Evolutionary conservation across 2,888 invertebrate species (phyloP).

Genomic region (Pantelozetes paolii): DNA sequence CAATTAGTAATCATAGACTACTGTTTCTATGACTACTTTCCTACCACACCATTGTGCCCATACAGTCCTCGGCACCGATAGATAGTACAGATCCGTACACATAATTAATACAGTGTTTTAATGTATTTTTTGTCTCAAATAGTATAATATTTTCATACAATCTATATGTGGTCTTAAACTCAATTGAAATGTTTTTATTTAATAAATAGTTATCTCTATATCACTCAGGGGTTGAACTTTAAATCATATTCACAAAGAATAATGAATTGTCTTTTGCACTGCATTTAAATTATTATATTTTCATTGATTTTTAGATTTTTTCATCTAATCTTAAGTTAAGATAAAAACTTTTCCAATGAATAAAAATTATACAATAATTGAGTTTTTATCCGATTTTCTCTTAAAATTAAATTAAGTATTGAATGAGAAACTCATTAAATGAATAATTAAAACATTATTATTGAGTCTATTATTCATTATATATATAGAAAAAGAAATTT

Average conservation of each 20-base stretch:
- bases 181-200: no score
- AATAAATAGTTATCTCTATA: no score
- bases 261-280: neutral
- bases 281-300: neutral
- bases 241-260: neutral
- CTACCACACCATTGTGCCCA: neutral
- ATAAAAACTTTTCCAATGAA: neutral
- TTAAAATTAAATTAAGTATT: neutral
- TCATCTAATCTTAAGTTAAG: neutral
- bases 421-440: neutral
- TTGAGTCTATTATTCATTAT: no score
- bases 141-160: neutral
- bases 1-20: constrained; percentile 12
- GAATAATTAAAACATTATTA: neutral
- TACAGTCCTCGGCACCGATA: neutral
- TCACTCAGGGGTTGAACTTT: no score
- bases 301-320: neutral
- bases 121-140: neutral
- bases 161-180: no score
- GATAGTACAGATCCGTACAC: neutral
- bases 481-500: no score
- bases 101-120: neutral
- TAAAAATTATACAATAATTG: neutral
- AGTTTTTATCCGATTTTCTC: neutral
- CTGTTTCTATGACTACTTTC: constrained; percentile 2